Evolutionary conservation across 2,797 vertebrate species (phyloP), one percentile per base, ranked within the genome.

Genomic region (Cetoscarus ocellatus): DNA sequence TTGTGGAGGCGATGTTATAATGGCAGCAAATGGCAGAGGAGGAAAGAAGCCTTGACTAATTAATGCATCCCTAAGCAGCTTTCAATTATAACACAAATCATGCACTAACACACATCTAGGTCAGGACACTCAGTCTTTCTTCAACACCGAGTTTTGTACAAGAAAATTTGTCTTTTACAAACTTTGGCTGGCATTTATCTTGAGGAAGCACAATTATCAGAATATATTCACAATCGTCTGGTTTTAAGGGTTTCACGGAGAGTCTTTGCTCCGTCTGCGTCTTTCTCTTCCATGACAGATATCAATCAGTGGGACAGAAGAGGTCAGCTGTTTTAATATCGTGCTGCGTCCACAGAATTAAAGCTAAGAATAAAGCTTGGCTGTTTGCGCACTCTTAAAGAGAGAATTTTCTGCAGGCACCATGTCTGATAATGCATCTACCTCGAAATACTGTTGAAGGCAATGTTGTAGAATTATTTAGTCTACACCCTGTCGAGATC

Each of bases 41-140:
- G 89, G 89, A 84, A 84, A 84, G 82, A 82, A 86, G 69, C 87
- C 88, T 73, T 75, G 85, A 86, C 92, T 95, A 94, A 94, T 94
- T 94, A 94, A 94, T 88, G 92, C 85, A 86, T 91, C 88, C 85
- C 89, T 82, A 86, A 91, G 79, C 87, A 82, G 87, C 86, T 91
- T 94, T 93, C 92, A 93, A 93, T 93, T 92, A 90, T 82, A 86
- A 89, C 89, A 87, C 87, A 92, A 92, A 93, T 93, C 91, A 73
- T 73, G 79, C 85, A 88, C 86, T 84, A 88, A 90, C 78, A 88
- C 85, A 77, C 93, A 94, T 94, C 81, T 94, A 92, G 94, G 94
- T 95, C 93, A 94, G 58, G 70, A 73, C 71, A 70, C 47, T 58
- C 68, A 68, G 86, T 58, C 86, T 84, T 87, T 89, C 80, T 87